A percentile compares a stretch with the other conserved stretches of the same genome.
Conservation (phyloP, 2,113 vertebrate genomes). For the Heptranchias perlo region DNA sequence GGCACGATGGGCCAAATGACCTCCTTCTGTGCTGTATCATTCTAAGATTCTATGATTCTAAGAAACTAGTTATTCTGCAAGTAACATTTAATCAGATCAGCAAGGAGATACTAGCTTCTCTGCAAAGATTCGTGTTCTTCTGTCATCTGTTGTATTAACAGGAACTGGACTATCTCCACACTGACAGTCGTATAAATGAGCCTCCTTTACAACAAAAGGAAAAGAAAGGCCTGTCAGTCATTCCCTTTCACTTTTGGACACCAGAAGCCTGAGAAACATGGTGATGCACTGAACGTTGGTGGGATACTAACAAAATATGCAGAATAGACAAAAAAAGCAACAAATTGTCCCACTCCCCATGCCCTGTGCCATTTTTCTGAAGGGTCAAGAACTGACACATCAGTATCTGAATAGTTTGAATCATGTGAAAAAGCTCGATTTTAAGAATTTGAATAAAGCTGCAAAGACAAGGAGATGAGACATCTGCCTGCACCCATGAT, state of each 20-base stretch:
- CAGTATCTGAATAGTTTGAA: background rate
- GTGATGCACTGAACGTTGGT: background rate
- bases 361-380: slow-evolving; percentile 7
- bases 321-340: background rate
- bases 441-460: background rate
- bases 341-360: background rate
- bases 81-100: background rate
- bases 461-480: background rate
- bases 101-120: background rate
- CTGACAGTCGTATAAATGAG: slow-evolving; percentile 13
- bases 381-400: background rate
- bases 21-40: too few relatives aligned
- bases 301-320: slow-evolving; percentile 5
- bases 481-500: background rate
- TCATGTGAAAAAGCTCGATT: background rate
- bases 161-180: background rate
- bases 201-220: background rate
- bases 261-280: background rate
- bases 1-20: too few relatives aligned
- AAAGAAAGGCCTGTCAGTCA: background rate
- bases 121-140: background rate
- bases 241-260: background rate
- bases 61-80: background rate
- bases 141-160: background rate
- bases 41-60: too few relatives aligned